Evolutionary conservation across 2,888 invertebrate species (phyloP), one percentile per base, ranked within the genome.

Genomic region (Phengaris alcon): DNA sequence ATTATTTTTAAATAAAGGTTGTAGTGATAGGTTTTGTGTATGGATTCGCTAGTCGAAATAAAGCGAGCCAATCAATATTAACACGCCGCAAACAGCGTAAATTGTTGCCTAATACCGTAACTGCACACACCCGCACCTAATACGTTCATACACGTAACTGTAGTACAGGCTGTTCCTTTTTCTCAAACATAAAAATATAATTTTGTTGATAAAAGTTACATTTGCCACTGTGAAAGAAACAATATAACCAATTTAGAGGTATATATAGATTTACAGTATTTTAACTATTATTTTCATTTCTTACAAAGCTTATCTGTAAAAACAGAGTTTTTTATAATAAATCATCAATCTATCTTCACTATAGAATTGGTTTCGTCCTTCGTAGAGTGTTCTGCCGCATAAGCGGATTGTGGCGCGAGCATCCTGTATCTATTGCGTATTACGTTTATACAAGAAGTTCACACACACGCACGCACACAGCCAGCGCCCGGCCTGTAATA

Each of bases 81-180:
- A 93, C 93, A 93, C 93, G 89, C 93, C 93, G 88, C 93, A 93
- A 93, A 93, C 93, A 93, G 92, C 92, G 93, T 93, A 93, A 93
- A 93, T 93, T 92, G 93, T 93, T 93, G 93, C 93, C 93, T 93
- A 93, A 93, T 93, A 91, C 91, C 88, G 85, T 85, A 85, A 88
- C 85, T 92, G 82, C 92, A 92, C 90, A 90, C 88, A 83, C 77
- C 75, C 81, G 78, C 80, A 77, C 78, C 76, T 75, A 77, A 78
- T 81, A 81, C 83, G 84, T 84, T 83, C 83, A 82, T 86, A 86
- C 85, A 84, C 84, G 83, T 84, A 87, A 70, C 70, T 70, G 52
- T 82, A 78, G 77, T 88, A 86, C 82, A 88, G 91, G 87, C 82
- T 90, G 91, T 80, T 88, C 84, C 75, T 77, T 74, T 76, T 76